Evolutionary conservation across 2,888 invertebrate species (phyloP), one percentile per base, ranked within the genome.

Genomic region (Cheilosia grossa): DNA sequence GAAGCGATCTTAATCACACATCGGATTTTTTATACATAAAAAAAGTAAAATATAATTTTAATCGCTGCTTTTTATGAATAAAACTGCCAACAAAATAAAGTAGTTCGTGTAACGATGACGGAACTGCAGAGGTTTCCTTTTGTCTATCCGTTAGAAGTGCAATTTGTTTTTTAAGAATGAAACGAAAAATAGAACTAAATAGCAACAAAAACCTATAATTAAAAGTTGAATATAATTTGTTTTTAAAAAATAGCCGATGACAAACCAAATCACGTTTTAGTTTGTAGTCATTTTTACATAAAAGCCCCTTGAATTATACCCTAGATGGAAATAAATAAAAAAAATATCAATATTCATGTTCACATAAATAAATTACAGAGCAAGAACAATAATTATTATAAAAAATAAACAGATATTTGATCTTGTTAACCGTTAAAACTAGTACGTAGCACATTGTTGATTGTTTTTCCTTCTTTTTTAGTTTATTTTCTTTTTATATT

Each of bases 351-450:
- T 66, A 72, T 73, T 49, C 54, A 78, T 67, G 54, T 69, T 75
- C 58, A 75, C 49, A 59, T 53, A 42, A 63, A n/a, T 47, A 19
- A 58, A 77, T 30, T 53, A 30, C 58, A 56, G 64, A 67, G 49
- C 47, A 78, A 82, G 63, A 78, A 79, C 67, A 73, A 82, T 79
- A 82, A 82, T 66, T 49, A 78, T 56, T 67, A 82, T 72, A 61
- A 73, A 42, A 67, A 33, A 30, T 30, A 53, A 15, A 53, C 53
- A 49, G 4, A 21, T 17, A 21, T 73, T 74, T 64, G 80, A 75
- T 75, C 53, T 70, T 83, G 83, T 83, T 83, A 51, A 83, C 59
- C 74, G 80, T 83, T 80, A 66, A 74, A 83, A 74, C 80, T 83
- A 83, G 83, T 83, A 83, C 44, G 66, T 83, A 83, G 80, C 53